Percentiles rank a stretch among this genome's conserved stretches.
phyloP scores from a whole-genome alignment of 2,888 invertebrate species.

The Euplagia quadripunctaria region DNA sequence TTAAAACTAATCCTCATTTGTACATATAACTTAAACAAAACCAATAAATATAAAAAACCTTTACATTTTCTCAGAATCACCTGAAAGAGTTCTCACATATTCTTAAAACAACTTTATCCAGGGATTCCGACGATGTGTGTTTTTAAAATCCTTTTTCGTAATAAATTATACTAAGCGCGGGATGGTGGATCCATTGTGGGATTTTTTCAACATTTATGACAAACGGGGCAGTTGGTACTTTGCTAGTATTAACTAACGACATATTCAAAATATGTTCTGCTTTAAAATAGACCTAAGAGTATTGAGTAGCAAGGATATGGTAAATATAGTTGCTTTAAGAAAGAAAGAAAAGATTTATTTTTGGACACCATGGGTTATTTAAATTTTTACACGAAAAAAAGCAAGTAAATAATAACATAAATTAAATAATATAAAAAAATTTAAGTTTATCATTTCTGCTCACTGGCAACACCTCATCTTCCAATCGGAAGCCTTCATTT shows the following conservation, averaged over 20 bases:
- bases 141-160: constrained; percentile 82
- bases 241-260: constrained; percentile 33
- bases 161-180: constrained; percentile 81
- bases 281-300: neutral
- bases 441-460: no score
- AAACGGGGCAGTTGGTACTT: constrained; percentile 53
- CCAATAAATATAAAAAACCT: constrained; percentile 49
- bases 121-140: constrained; percentile 77
- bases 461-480: no score
- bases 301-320: neutral
- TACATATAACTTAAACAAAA: neutral
- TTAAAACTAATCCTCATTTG: constrained; percentile 41
- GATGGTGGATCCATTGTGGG: constrained; percentile 71
- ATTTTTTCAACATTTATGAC: constrained; percentile 64
- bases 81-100: constrained; percentile 81
- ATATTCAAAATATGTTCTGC: constrained; percentile 3
- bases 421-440: no score
- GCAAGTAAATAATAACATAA: no score
- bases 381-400: no score
- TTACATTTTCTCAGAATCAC: constrained; percentile 67
- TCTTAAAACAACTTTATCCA: constrained; percentile 80
- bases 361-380: no score
- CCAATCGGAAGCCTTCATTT: no score
- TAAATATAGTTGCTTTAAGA: neutral
- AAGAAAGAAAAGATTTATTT: neutral